Evolutionary conservation across 2,888 invertebrate genomes (phyloP), one percentile per base, ranked within the genome.

Genomic region (Papilio protenor): DNA sequence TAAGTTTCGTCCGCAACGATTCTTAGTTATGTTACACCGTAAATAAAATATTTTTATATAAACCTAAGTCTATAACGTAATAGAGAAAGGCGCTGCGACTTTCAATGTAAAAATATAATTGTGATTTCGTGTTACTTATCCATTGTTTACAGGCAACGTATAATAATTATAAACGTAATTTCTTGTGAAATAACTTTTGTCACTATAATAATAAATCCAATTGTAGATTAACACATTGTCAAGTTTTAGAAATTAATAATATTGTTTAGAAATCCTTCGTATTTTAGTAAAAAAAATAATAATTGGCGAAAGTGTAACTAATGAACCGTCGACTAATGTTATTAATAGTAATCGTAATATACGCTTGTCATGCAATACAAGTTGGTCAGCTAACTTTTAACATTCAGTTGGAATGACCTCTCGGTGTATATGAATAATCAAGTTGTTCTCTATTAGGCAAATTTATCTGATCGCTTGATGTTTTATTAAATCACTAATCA

Each of bases 391-490:
- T 66, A 52, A 52, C 40, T 59, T 27, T 70, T 76, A 61, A 73
- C 55, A 70, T 52, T 72, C 73, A 80, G 79, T 79, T 66, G 59
- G 69, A 77, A 49, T 75, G 81, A 81, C 81, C 82, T 84, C 82
- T 81, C 81, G 75, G 76, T 81, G 40, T 76, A 78, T 73, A 73
- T 76, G 80, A 82, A 81, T 81, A 81, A 80, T 81, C 73, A 82
- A 80, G 76, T 81, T 79, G 83, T 83, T 85, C 83, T 86, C 84
- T 84, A 86, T 83, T 84, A 80, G 81, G 83, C 84, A 84, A 83
- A 86, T 86, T 87, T 80, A 81, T 84, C 84, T 77, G 82, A 84
- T 87, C 85, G 80, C 83, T 84, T 83, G 83, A 87, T 85, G 82
- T 86, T 86, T 86, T 85, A 86, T 87, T 84, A 83, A 81, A 80